Percentiles rank a stretch among this genome's conserved stretches.
Evolutionary conservation across 37 sponge, comb jelly and placozoan species (phyloP).

Genomic region (Tethya wilhelma): DNA sequence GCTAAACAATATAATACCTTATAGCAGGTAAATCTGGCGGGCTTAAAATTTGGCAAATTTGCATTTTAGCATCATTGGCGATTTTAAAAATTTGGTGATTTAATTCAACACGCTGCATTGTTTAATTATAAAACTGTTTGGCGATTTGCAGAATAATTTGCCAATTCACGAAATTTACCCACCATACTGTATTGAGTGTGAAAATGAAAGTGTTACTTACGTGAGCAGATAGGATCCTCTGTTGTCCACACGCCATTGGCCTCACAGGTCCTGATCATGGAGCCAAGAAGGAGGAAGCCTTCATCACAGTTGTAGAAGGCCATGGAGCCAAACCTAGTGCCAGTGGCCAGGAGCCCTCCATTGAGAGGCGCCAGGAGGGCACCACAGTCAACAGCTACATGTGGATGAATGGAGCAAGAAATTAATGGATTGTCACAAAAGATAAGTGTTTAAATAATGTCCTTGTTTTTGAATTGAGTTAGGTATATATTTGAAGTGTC

Average conservation of each 20-base stretch:
- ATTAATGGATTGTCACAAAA: not conserved
- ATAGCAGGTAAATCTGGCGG: too few species aligned
- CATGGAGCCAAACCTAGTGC: not conserved
- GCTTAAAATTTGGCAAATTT: too few species aligned
- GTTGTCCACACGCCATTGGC: conserved; percentile 50
- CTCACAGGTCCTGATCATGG: conserved; percentile 23
- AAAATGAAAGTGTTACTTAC: too few species aligned
- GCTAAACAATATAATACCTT: too few species aligned
- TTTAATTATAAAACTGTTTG: too few species aligned
- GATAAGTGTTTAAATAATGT: not conserved
- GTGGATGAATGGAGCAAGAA: not conserved
- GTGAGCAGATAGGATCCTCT: conserved; percentile 22
- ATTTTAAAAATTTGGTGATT: not conserved
- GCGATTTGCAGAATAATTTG: too few species aligned
- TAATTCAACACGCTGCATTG: not conserved
- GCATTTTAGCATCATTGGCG: too few species aligned
- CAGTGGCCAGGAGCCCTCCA: conserved; percentile 32
- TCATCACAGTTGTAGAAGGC: conserved; percentile 28
- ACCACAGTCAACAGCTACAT: conserved; percentile 62
- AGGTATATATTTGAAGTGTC: too few species aligned
- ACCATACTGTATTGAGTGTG: not conserved
- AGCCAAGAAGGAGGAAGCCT: conserved; percentile 30
- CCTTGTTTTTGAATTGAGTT: too few species aligned
- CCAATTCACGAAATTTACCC: too few species aligned
- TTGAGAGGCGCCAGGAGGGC: conserved; percentile 14